Conservation (phyloP, 2,113 vertebrate species). For the Cynoglossus semilaevis region DNA sequence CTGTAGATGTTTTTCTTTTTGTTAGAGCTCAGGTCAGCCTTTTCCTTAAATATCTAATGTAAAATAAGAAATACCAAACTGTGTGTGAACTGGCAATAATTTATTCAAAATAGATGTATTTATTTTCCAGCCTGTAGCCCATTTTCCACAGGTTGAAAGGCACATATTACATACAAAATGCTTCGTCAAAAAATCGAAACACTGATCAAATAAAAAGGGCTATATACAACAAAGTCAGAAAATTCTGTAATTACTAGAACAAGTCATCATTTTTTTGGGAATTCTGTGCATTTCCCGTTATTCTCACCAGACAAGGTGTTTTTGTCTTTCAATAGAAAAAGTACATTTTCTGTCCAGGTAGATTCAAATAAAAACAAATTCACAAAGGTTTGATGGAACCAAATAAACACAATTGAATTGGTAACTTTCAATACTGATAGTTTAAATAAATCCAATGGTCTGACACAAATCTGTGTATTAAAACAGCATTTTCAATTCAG, state of each 20-base stretch:
- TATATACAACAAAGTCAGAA: conserved; percentile 50
- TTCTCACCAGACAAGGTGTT: conserved; percentile 24
- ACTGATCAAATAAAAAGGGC: conserved; percentile 56
- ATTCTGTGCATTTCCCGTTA: conserved; percentile 45
- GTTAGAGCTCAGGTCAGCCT: neutral
- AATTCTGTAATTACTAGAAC: conserved; percentile 32
- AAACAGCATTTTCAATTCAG: conserved; percentile 35
- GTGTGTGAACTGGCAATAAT: conserved; percentile 43
- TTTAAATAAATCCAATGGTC: conserved; percentile 30
- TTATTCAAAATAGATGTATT: conserved; percentile 77
- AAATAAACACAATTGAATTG: conserved; percentile 19
- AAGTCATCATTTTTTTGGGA: conserved; percentile 30
- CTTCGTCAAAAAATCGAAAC: conserved; percentile 48
- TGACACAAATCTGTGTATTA: no score
- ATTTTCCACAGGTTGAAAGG: conserved; percentile 73
- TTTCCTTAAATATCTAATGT: conserved; percentile 20
- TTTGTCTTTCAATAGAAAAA: neutral
- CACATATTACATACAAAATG: conserved; percentile 67
- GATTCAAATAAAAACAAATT: conserved; percentile 16
- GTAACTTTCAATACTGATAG: conserved; percentile 56
- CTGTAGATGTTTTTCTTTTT: conserved; percentile 25
- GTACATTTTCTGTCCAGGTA: conserved; percentile 16
- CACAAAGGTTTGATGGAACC: conserved; percentile 16
- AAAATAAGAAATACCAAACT: conserved; percentile 48
- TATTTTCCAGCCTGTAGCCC: conserved; percentile 65